Base-by-base conservation (phyloP, 1,140 invertebrate species). In the Caenorhabditis brenneri region DNA sequence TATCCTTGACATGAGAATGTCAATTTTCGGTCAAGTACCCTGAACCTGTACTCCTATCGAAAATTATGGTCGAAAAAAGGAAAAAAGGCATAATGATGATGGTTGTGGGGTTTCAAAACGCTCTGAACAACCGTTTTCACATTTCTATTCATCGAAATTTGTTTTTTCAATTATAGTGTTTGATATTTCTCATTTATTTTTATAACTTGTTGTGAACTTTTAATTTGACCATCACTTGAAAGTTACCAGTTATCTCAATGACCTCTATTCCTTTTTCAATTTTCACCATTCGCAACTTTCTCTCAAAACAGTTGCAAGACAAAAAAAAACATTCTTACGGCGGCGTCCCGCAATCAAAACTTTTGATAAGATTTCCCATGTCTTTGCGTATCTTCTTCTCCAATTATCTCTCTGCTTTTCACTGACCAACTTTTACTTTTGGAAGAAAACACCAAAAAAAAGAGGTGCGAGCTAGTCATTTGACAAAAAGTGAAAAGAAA, bases 371-470 rank as follows among this genome's bases (percentile, higher is more conserved):
- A 74, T 39, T 65, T 65, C 58, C 4, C 29, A 12, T 10, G 12
- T 74, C 33, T 42, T 9, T n/a, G 65, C 36, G 65, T 74, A n/a
- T 74, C 33, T 74, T 42, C 58, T 10, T 33, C 36, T 74, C 29
- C 10, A 9, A 22, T 42, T 74, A 46, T 74, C 65, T 74, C n/a
- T 74, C 24, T 12, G n/a, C 10, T 42, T 74, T 31, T 74, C 36
- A 42, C 7, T 74, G 65, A 74, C 36, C 65, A 74, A 74, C 65
- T 74, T 74, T 74, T 74, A 42, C 36, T 42, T 74, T 74, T 74
- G 65, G 65, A 1, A 74, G 65, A 74, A 74, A 74, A 74, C 65
- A 74, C 65, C 65, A 74, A 65, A 65, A 65, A 65, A 19, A n/a
- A 65, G 58, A 65, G 58, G 58, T 65, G 58, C 58, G 58, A 74